These are phyloP conservation scores for Xenotilapia caudafasciata DNA, from an alignment of 2,113 vertebrate species.

Conservation along the genomic window DNA sequence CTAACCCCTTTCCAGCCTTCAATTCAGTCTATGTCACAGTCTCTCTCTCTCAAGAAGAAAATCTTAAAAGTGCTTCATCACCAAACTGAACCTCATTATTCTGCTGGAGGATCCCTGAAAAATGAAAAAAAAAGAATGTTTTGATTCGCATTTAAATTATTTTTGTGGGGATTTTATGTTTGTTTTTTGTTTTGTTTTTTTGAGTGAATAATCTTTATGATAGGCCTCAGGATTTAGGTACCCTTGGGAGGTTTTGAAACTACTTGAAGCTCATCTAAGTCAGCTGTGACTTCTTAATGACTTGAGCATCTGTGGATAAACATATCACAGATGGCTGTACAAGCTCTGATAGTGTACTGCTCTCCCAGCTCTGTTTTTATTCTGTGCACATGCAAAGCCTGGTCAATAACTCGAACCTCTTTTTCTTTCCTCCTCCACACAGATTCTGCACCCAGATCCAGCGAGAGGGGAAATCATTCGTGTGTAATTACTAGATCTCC, in stretches of 20 bases:
- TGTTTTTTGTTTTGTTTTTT: background rate
- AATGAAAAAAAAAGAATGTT: background rate
- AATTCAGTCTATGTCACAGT: background rate
- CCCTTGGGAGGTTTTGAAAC: background rate
- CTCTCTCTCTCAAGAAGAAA: background rate
- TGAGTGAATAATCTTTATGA: background rate
- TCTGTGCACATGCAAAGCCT: background rate
- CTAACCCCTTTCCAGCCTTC: background rate
- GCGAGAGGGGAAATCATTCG: background rate
- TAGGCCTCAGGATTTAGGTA: background rate
- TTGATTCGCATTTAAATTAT: background rate
- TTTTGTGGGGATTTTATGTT: background rate
- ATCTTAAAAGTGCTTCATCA: background rate
- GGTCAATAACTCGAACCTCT: background rate
- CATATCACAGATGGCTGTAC: slow-evolving; percentile 4
- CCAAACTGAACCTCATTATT: background rate
- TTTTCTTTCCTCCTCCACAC: background rate
- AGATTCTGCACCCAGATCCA: background rate
- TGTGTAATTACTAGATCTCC: slow-evolving; percentile 9
- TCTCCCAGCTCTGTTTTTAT: background rate
- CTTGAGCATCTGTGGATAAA: slow-evolving; percentile 14
- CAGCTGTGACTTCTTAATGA: slow-evolving; percentile 31
- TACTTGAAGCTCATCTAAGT: background rate
- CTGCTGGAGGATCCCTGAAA: background rate
- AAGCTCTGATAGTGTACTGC: background rate